Base-by-base conservation (phyloP, 2,113 vertebrate genomes). In the Amblyornis subalaris region DNA sequence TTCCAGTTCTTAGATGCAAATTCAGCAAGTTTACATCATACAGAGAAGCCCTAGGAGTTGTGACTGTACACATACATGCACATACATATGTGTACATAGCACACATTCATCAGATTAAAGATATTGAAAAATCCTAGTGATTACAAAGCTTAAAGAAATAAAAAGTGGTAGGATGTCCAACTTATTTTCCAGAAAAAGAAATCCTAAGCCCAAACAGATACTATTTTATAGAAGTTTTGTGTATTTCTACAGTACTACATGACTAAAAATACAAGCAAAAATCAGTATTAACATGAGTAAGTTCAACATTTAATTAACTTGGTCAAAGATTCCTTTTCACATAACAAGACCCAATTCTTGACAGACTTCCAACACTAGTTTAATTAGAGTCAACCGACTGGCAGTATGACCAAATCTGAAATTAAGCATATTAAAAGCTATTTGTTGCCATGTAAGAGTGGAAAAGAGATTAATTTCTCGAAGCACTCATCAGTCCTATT, bases 391-490 rank as follows among this genome's bases (percentile, higher is more conserved):
- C 2, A 0, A 66, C 69, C 54, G 51, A 85, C 35, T 88, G n/a
- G 62, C 66, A 79, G 45, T 83, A 50, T 7, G 24, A 76, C 50
- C 38, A 79, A 91, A 82, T 58, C 35, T 73, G 60, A 95, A 93
- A 93, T 80, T 54, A 83, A 80, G 67, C 64, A 76, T 36, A 79
- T 57, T 85, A 73, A 88, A 88, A 93, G 60, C 75, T 50, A 70
- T 61, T 62, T 91, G 50, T 85, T 88, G 73, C 67, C 67, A 85
- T 24, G 35, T 48, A 89, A 75, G 48, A 88, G 36, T 57, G 47
- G 71, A 85, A 93, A 89, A 88, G 28, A 58, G 60, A 92, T 74
- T 89, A 71, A 88, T 88, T 82, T 79, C 45, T 57, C 15, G 2
- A 91, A 77, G 73, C 38, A 81, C 71, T 92, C 53, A 55, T 61